phyloP scores from a whole-genome alignment of 2,797 vertebrate species.

The Rhynchonycteris naso region DNA sequence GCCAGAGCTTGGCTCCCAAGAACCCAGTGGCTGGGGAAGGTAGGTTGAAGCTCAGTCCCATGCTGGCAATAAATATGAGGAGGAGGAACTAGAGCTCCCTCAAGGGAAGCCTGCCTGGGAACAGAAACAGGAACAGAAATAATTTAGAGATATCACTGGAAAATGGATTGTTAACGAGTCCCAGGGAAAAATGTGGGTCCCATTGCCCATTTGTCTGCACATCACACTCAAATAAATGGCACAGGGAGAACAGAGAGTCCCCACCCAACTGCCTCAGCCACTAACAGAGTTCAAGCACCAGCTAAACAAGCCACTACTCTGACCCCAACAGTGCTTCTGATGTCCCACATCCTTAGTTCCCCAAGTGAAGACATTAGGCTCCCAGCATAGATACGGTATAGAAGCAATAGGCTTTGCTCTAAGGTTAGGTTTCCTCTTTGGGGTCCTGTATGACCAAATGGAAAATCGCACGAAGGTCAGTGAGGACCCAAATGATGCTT shows the following conservation, averaged over 20 bases:
- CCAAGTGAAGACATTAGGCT: not conserved
- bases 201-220: not conserved
- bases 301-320: not conserved
- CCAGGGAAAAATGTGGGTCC: not conserved
- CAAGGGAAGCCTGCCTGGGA: not conserved
- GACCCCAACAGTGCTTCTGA: not conserved
- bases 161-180: not conserved
- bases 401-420: not conserved
- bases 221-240: not conserved
- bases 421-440: not conserved
- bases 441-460: not conserved
- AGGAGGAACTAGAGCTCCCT: not conserved
- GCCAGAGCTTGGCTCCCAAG: not conserved
- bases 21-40: not conserved
- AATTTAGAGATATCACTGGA: not conserved
- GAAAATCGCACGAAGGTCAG: not conserved
- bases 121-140: not conserved
- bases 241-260: not conserved
- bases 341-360: not conserved
- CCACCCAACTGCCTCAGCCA: not conserved
- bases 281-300: not conserved
- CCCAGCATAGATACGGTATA: not conserved
- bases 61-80: slow-evolving; percentile 7
- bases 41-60: not conserved
- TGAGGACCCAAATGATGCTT: not conserved